These are phyloP conservation scores for Sitta carolinensis DNA, from an alignment of 2,797 vertebrate species.

Conservation along the genomic window DNA sequence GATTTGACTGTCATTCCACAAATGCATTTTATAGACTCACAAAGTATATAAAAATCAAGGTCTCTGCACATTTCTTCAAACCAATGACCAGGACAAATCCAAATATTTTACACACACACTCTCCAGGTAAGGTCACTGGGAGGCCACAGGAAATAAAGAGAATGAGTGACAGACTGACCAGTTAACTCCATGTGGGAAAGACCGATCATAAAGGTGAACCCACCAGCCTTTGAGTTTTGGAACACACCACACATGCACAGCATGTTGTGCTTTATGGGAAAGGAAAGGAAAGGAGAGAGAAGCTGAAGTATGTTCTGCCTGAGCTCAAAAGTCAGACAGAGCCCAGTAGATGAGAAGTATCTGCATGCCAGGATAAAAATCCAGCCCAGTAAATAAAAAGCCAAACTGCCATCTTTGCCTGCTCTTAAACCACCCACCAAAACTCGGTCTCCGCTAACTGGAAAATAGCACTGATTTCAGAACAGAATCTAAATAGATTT, in stretches of 20 bases:
- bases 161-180: not conserved
- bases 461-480: not conserved
- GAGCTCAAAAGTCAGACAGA: not conserved
- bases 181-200: not conserved
- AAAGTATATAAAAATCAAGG: not conserved
- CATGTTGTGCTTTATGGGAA: not conserved
- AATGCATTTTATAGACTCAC: not conserved
- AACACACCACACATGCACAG: not conserved
- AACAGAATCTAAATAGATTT: not conserved
- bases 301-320: not conserved
- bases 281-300: not conserved
- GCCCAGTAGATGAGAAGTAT: not conserved
- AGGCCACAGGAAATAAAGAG: not conserved
- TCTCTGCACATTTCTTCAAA: not conserved
- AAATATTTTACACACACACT: not conserved
- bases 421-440: not conserved
- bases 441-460: not conserved
- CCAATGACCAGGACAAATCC: not conserved
- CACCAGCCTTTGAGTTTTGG: not conserved
- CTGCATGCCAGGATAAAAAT: not conserved
- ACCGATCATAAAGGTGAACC: fast-evolving
- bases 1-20: not conserved
- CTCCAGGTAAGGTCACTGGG: not conserved
- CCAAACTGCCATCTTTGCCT: not conserved
- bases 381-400: not conserved